Percentiles rank a stretch among this genome's conserved stretches.
These are phyloP conservation scores for Antennarius striatus DNA, from an alignment of 2,113 vertebrate genomes.

Conservation along the genomic window DNA sequence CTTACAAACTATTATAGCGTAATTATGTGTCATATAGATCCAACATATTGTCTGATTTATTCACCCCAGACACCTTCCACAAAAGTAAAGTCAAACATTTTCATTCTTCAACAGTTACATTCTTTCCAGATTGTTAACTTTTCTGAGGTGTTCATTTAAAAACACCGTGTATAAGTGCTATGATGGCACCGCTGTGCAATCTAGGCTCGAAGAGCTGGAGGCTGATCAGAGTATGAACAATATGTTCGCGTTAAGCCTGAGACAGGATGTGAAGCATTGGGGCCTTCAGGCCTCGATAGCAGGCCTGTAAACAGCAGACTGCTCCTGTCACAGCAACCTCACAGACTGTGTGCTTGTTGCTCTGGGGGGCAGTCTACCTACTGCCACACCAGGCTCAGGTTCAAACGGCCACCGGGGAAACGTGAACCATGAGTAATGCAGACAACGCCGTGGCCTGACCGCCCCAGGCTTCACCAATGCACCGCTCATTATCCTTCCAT, in stretches of 20 bases:
- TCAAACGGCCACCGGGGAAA: slow-evolving; percentile 73
- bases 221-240: slow-evolving; percentile 66
- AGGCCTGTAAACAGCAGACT: slow-evolving; percentile 74
- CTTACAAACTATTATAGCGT: slow-evolving; percentile 48
- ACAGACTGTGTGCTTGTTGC: slow-evolving; percentile 51
- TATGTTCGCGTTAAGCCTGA: slow-evolving; percentile 72
- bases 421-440: slow-evolving; percentile 75
- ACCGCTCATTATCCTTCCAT: slow-evolving; percentile 34
- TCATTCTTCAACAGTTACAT: slow-evolving; percentile 8
- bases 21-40: slow-evolving; percentile 26
- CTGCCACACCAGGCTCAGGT: slow-evolving; percentile 66
- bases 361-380: slow-evolving; percentile 75
- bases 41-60: slow-evolving; percentile 39
- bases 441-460: slow-evolving; percentile 54
- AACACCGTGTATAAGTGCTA: background rate
- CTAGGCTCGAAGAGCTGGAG: slow-evolving; percentile 54
- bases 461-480: slow-evolving; percentile 60
- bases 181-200: slow-evolving; percentile 24
- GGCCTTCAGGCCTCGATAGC: slow-evolving; percentile 70
- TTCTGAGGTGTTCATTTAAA: slow-evolving; percentile 30
- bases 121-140: background rate
- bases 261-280: slow-evolving; percentile 66
- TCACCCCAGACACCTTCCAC: slow-evolving; percentile 6
- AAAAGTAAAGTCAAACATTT: slow-evolving; percentile 4
- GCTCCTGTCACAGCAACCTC: slow-evolving; percentile 73